A percentile compares a stretch with the other conserved stretches of the same genome.
phyloP scores from a whole-genome alignment of 2,797 vertebrate species.

The Pelochelys cantorii region DNA sequence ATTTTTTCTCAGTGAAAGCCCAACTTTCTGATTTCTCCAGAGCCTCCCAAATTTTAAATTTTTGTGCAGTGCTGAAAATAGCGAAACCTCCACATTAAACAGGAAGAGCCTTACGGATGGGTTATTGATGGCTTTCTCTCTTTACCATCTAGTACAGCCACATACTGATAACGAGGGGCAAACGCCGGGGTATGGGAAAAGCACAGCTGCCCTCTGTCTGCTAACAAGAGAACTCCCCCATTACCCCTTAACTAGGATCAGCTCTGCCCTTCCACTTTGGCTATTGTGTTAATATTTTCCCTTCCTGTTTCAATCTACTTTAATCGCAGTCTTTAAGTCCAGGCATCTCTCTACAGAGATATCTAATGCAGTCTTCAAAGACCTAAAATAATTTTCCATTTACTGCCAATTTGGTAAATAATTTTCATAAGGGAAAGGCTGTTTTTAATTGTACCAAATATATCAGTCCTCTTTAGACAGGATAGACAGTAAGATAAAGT shows the following conservation, averaged over 20 bases:
- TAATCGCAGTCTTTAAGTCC: not conserved
- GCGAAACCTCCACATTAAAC: not conserved
- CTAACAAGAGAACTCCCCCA: not conserved
- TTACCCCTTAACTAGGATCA: not conserved
- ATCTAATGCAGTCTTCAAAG: not conserved
- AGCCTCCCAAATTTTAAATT: not conserved
- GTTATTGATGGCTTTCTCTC: not conserved
- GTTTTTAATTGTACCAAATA: no score
- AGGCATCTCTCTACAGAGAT: not conserved
- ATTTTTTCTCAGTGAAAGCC: not conserved
- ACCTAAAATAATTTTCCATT: not conserved
- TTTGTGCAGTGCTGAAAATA: not conserved
- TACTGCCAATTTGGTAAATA: not conserved
- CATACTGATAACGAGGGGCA: not conserved
- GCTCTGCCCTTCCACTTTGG: not conserved
- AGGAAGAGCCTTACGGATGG: not conserved
- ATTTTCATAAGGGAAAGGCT: not conserved
- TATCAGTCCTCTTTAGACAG: accelerated
- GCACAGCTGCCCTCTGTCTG: not conserved
- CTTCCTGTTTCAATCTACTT: not conserved
- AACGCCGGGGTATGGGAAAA: not conserved
- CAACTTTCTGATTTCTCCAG: not conserved
- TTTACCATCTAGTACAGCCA: not conserved
- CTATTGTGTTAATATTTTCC: not conserved
- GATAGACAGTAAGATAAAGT: not conserved